These are phyloP conservation scores for Venustaconcha ellipsiformis DNA, from an alignment of 1,140 invertebrate species.

Conservation along the genomic window DNA sequence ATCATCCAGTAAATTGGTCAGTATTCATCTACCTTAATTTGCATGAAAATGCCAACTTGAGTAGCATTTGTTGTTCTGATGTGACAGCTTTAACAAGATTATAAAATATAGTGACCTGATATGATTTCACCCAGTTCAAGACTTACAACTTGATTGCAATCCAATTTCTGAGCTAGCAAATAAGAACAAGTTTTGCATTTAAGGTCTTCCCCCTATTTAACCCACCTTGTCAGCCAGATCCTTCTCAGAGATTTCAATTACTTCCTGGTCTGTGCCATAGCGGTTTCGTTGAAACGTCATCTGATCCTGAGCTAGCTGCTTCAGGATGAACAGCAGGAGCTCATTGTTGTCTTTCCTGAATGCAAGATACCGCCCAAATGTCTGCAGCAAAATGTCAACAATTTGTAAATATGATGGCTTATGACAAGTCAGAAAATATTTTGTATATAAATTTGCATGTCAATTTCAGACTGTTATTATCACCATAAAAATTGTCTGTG, in stretches of 20 bases:
- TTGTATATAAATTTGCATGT: too few species aligned
- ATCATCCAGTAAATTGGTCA: too few species aligned
- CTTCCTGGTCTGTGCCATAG: constrained; percentile 75
- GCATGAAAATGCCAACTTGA: neutral
- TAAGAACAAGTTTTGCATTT: neutral
- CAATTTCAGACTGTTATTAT: too few species aligned
- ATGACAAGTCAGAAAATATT: too few species aligned
- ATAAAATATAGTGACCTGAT: neutral
- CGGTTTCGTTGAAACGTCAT: constrained; percentile 86
- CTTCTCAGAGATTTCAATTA: constrained; percentile 90
- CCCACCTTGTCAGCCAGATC: constrained; percentile 88
- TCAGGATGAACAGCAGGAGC: constrained; percentile 93
- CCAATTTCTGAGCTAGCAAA: neutral
- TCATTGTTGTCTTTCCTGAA: constrained; percentile 98
- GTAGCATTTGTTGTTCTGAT: neutral
- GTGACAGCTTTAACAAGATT: neutral
- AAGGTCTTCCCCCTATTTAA: neutral
- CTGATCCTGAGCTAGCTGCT: constrained; percentile 93
- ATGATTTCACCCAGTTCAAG: neutral
- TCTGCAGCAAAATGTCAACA: constrained; percentile 73
- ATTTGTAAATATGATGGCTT: too few species aligned
- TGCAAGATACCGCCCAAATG: constrained; percentile 92
- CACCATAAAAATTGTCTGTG: too few species aligned
- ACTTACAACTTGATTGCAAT: neutral
- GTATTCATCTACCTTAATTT: neutral